Base-by-base conservation (phyloP, 2,888 invertebrate genomes). In the Trissolcus japonicus region DNA sequence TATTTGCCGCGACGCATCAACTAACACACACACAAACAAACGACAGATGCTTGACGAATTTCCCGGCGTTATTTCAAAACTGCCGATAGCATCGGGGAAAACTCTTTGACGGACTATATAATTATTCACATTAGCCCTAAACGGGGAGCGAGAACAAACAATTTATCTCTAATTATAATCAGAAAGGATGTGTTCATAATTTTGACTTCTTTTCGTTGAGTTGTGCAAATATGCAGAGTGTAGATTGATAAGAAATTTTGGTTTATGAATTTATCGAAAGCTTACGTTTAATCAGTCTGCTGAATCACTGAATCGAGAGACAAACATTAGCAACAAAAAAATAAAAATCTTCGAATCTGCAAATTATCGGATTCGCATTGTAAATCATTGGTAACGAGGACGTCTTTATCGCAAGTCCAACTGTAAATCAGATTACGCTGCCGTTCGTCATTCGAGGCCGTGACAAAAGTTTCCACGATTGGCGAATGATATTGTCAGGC, bases 241-340 rank as follows among this genome's bases (percentile, higher is more conserved):
- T 6, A 35, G 11, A 35, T 35, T 35, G 35, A 35, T 35, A 35
- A 35, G 35, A 35, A 7, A 35, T 35, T 35, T 35, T 35, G 35
- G 35, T 7, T 35, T 35, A 35, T 2, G 35, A 35, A 35, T 35
- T 35, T 35, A 35, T 19, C 29, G 21, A 21, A 29, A 25, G 13
- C 54, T 16, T 46, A 16, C n/a, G 16, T 46, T 6, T 14, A 46
- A 14, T 46, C 16, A 16, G 46, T 69, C 61, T 80, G 82, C 82
- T 83, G 84, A 85, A 82, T 86, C 85, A 85, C 82, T 83, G 83
- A 85, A 83, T 83, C 76, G 79, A 75, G 80, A 80, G 80, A 79
- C 82, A 82, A 62, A 51, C 16, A 51, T 11, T 51, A 48, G 72
- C 67, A 65, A 57, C 65, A 43, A 72, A 71, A 72, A 54, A 66